A percentile compares a stretch with the other conserved stretches of the same genome.
Evolutionary conservation across 2,888 invertebrate species (phyloP).

Genomic region (Dasypogon diadema): DNA sequence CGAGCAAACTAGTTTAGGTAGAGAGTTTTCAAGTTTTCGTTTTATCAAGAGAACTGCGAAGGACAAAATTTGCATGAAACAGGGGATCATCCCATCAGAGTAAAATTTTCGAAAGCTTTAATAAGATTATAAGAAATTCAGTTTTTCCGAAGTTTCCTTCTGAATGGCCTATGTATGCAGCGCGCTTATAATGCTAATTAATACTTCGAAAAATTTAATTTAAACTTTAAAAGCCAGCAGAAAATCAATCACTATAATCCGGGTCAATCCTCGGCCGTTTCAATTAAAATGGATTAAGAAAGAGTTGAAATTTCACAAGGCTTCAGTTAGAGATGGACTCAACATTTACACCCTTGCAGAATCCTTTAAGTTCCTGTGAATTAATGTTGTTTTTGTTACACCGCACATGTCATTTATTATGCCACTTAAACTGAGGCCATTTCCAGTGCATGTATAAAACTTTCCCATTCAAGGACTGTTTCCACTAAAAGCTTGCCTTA

Average conservation of each 20-base stretch:
- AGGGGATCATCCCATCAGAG: too few species aligned
- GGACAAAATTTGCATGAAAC: too few species aligned
- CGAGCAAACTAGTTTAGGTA: too few species aligned
- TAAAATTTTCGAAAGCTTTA: too few species aligned
- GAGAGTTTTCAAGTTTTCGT: too few species aligned
- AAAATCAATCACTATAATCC: conserved; percentile 39
- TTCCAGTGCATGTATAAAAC: conserved; percentile 3
- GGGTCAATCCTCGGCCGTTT: conserved; percentile 7
- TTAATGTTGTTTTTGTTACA: background rate
- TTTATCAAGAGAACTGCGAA: too few species aligned
- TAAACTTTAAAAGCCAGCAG: background rate
- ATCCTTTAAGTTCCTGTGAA: background rate
- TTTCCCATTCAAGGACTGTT: conserved; percentile 11
- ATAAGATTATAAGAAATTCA: too few species aligned
- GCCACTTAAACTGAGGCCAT: conserved; percentile 9
- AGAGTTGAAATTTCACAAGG: conserved; percentile 5
- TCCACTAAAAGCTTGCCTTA: background rate
- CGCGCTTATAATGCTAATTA: background rate
- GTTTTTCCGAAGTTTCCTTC: too few species aligned
- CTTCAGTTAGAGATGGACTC: background rate
- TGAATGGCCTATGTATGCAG: too few species aligned
- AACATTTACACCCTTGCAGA: background rate
- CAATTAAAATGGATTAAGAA: conserved; percentile 24
- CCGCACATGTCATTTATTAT: conserved; percentile 10
- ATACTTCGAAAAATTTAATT: background rate